Evolutionary conservation across 2,888 invertebrate species (phyloP).

Genomic region (Herminia tarsipennalis): DNA sequence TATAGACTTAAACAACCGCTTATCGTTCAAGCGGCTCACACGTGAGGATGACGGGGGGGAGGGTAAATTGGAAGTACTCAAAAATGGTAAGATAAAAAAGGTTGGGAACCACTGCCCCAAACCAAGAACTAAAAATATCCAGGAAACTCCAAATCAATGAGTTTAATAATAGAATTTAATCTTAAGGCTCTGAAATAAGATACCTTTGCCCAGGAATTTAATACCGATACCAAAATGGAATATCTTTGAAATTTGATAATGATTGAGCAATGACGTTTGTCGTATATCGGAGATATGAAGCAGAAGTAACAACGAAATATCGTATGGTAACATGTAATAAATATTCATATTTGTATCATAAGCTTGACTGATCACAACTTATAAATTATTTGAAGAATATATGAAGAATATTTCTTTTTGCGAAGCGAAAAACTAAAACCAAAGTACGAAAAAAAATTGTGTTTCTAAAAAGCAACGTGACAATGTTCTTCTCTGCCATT

Average conservation of each 20-base stretch:
- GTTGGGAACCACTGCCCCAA: too few species aligned
- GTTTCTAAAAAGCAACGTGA: neutral
- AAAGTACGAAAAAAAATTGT: too few species aligned
- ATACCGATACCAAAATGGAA: conserved; percentile 2
- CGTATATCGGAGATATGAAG: neutral
- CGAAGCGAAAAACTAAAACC: neutral
- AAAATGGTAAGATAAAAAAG: too few species aligned
- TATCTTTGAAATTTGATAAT: conserved; percentile 5
- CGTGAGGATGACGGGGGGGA: too few species aligned
- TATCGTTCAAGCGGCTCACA: too few species aligned
- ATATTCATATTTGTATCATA: conserved; percentile 2
- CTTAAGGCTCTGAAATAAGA: too few species aligned
- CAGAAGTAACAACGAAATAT: conserved; percentile 2
- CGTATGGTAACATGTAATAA: conserved; percentile 1
- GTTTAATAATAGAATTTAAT: too few species aligned
- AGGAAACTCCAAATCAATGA: too few species aligned
- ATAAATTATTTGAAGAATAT: neutral
- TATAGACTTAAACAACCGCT: too few species aligned
- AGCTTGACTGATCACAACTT: conserved; percentile 1
- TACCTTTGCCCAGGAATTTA: neutral
- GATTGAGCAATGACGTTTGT: conserved; percentile 6
- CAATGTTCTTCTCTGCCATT: too few species aligned
- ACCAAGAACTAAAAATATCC: too few species aligned
- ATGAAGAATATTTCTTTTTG: neutral
- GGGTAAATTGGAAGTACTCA: too few species aligned